Percentiles rank a stretch among this genome's conserved stretches.
phyloP scores from a whole-genome alignment of 1,140 invertebrate genomes.

The Microplitis demolitor region DNA sequence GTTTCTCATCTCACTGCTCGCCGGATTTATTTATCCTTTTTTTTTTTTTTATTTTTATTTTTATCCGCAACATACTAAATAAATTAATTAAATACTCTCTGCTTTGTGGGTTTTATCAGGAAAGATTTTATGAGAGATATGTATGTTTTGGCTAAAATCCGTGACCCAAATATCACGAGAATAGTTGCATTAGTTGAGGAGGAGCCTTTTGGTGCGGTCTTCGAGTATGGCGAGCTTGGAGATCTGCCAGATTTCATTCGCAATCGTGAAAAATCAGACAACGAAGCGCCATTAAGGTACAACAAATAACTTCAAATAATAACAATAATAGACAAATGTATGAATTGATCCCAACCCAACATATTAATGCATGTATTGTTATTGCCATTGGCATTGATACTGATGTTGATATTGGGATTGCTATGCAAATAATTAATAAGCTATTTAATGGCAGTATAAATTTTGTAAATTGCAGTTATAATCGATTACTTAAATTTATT shows the following conservation, averaged over 20 bases:
- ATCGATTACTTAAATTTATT: conserved; percentile 79
- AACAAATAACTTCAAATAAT: not conserved
- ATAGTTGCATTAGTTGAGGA: conserved; percentile 83
- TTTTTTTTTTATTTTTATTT: no score
- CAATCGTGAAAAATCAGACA: conserved; percentile 49
- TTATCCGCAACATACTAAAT: not conserved
- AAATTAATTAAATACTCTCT: conserved; percentile 2
- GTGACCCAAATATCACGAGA: conserved; percentile 82
- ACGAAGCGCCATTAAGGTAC: conserved; percentile 53
- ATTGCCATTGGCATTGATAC: no score
- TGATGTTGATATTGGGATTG: no score
- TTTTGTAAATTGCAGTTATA: conserved; percentile 67
- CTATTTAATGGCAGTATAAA: not conserved
- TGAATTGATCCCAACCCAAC: no score
- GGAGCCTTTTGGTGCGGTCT: conserved; percentile 82
- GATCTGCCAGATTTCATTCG: conserved; percentile 81
- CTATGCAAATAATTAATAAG: no score
- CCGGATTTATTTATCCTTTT: not conserved
- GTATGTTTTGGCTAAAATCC: conserved; percentile 77
- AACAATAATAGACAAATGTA: not conserved
- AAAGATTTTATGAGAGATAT: conserved; percentile 87
- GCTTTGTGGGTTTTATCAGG: conserved; percentile 58
- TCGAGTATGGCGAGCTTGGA: conserved; percentile 84
- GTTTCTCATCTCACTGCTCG: not conserved
- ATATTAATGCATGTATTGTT: no score